Conservation (phyloP, 2,113 vertebrate genomes). For the Eolophus roseicapilla region DNA sequence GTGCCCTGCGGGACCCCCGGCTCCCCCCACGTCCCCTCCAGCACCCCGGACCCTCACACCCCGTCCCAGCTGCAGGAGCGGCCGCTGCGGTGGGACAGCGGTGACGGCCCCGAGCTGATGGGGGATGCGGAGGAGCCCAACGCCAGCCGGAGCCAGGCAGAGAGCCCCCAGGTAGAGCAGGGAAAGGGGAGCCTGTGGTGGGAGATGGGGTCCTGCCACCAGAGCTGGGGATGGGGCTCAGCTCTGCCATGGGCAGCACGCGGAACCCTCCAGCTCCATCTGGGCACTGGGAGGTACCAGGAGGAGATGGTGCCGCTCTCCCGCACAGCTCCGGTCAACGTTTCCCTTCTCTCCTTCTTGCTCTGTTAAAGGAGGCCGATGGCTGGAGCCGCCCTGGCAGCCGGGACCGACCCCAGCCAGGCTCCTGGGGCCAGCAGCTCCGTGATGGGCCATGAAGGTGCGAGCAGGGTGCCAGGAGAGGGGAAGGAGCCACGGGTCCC, state of each 20-base stretch:
- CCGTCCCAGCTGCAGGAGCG: slow-evolving; percentile 4
- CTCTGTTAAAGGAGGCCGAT: accelerated
- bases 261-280: neutral
- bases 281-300: neutral
- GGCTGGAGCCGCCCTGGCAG: neutral
- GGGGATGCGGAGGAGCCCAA: neutral
- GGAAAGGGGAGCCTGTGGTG: neutral
- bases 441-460: neutral
- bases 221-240: neutral
- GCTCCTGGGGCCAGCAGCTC: neutral
- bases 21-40: too few relatives aligned
- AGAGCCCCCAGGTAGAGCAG: neutral
- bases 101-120: neutral
- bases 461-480: neutral
- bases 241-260: neutral
- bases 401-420: accelerated
- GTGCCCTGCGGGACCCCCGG: accelerated
- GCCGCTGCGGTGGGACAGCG: neutral
- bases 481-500: neutral
- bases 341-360: neutral
- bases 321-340: accelerated
- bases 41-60: neutral
- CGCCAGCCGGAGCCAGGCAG: neutral
- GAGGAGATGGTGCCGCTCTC: neutral
- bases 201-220: neutral